Conservation (phyloP, 2,113 vertebrate genomes). For the Dromas ardeola region DNA sequence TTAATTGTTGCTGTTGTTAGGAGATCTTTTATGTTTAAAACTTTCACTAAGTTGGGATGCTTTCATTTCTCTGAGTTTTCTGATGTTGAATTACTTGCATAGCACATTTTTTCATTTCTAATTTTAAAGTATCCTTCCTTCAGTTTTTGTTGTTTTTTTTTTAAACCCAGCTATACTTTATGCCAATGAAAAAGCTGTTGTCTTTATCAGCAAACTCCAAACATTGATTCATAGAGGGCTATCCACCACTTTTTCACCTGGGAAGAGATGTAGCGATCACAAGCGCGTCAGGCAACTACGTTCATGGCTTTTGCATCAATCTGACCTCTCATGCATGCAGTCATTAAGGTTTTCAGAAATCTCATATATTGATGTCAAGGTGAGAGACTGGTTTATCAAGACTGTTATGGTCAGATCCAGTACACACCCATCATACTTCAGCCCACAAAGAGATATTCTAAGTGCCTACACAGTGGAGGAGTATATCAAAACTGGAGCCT, state of each 20-base stretch:
- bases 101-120: neutral
- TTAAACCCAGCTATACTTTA: neutral
- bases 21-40: neutral
- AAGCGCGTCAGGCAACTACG: accelerated
- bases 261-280: neutral
- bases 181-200: neutral
- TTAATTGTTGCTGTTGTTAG: neutral
- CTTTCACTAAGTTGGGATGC: neutral
- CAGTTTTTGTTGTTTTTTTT: neutral
- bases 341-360: neutral
- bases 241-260: neutral
- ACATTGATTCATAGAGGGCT: neutral
- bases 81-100: neutral
- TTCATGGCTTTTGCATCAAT: neutral
- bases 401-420: neutral
- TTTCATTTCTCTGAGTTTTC: neutral
- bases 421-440: neutral
- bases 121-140: neutral
- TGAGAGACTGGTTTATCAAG: neutral
- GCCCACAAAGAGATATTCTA: neutral
- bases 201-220: neutral
- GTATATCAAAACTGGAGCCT: neutral
- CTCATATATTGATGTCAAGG: neutral
- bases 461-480: neutral
- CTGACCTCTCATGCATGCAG: neutral